Evolutionary conservation across 2,797 vertebrate genomes (phyloP).

Genomic region (Ptychobarbus kaznakovi): DNA sequence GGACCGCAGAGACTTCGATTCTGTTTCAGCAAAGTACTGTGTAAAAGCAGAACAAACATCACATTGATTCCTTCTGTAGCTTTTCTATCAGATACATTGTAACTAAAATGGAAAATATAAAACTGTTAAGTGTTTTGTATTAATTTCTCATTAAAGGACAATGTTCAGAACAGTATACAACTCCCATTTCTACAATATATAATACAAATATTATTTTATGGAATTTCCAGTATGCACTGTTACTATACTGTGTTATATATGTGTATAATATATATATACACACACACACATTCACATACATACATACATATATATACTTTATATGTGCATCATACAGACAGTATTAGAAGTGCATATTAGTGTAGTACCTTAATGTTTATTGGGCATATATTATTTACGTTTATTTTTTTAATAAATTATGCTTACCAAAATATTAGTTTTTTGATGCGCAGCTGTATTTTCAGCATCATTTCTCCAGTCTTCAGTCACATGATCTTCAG

Average conservation of each 20-base stretch:
- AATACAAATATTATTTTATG: too few species aligned
- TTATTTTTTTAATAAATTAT: neutral
- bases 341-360: neutral
- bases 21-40: neutral
- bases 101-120: neutral
- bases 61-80: neutral
- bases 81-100: neutral
- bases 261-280: too few species aligned
- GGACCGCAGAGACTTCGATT: neutral
- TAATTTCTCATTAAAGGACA: neutral
- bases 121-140: neutral
- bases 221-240: too few species aligned
- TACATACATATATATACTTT: too few species aligned
- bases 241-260: too few species aligned
- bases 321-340: neutral
- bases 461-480: neutral
- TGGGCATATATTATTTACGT: too few species aligned
- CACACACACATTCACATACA: too few species aligned
- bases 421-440: too few species aligned
- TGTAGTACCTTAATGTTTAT: neutral
- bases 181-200: neutral
- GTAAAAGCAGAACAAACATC: neutral
- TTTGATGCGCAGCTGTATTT: too few species aligned
- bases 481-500: neutral
- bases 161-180: neutral